Evolutionary conservation across 2,113 vertebrate species (phyloP), one percentile per base, ranked within the genome.

Genomic region (Ceyx margarethae): DNA sequence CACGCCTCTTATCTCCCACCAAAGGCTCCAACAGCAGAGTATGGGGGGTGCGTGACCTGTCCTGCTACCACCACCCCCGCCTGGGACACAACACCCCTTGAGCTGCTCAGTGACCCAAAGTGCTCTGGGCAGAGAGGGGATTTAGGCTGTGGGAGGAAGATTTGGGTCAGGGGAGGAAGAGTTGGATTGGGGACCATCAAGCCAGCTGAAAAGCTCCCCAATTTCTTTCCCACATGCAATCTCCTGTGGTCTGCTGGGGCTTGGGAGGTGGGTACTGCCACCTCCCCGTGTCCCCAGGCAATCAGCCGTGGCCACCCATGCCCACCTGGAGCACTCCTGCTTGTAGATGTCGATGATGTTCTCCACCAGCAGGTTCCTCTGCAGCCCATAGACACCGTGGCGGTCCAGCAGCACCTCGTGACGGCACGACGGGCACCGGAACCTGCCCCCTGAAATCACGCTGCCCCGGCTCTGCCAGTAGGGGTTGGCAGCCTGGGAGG

Each of bases 261-360:
- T 42, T 0, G 0, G 40, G 1, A 50, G 3, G 23, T 31, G 35
- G 28, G 4, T 29, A 53, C 8, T 40, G 35, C 66, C 4, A 2
- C 0, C 0, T 65, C 67, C 75, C 82, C 26, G 0, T 0, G 8
- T 58, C 50, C n/a, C 53, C 6, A 0, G 20, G 48, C 33, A 5
- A n/a, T n/a, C 57, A 28, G 33, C 19, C 69, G 13, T 1, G 0
- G 60, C 18, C 3, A 0, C 28, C 85, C 3, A 0, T 6, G 37
- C 97, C 85, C n/a, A 98, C 98, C 98, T 98, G 91, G 96, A 98
- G 67, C 93, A 98, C 61, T 98, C 98, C 94, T 99, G 98, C 94
- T 99, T 99, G 93, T 99, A 99, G 96, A 99, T 98, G 82, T 99
- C 99, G 9, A 99, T 99, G 94, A 99, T 99, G 94, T 99, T 99